Conservation (phyloP, 2,797 vertebrate species). For the Argya squamiceps region DNA sequence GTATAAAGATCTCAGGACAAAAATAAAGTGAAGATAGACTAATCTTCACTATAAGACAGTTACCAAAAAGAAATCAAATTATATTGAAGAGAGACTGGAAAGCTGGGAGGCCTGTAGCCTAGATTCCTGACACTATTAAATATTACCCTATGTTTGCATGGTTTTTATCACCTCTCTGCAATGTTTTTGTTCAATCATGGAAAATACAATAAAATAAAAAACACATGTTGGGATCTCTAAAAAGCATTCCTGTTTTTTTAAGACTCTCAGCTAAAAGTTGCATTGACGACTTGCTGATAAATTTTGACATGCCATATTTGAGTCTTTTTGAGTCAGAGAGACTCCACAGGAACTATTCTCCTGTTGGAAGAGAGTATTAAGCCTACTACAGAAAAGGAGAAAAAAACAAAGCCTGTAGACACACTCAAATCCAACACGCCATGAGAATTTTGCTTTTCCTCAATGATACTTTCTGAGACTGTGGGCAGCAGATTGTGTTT, state of each 20-base stretch:
- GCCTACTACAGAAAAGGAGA: not conserved
- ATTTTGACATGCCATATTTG: not conserved
- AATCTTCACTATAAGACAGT: not conserved
- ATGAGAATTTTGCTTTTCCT: slow-evolving; percentile 8
- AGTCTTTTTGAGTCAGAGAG: not conserved
- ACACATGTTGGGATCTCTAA: not conserved
- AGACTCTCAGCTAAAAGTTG: not conserved
- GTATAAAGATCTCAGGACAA: not conserved
- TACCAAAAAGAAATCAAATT: not conserved
- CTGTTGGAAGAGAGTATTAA: not conserved
- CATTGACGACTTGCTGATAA: not conserved
- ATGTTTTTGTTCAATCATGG: not conserved
- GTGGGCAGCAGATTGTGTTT: slow-evolving; percentile 63
- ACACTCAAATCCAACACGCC: not conserved
- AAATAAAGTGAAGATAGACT: not conserved
- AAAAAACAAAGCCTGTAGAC: not conserved
- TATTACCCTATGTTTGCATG: not conserved
- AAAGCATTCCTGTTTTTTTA: not conserved
- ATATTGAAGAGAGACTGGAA: not conserved
- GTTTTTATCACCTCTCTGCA: slow-evolving; percentile 31
- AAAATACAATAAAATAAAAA: slow-evolving; percentile 30
- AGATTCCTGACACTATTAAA: not conserved
- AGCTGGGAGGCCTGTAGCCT: not conserved
- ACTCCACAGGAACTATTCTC: not conserved
- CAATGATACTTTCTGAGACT: slow-evolving; percentile 13